Percentiles rank a stretch among this genome's conserved stretches.
phyloP scores from a whole-genome alignment of 2,888 invertebrate genomes.

The Plagiodera versicolora region DNA sequence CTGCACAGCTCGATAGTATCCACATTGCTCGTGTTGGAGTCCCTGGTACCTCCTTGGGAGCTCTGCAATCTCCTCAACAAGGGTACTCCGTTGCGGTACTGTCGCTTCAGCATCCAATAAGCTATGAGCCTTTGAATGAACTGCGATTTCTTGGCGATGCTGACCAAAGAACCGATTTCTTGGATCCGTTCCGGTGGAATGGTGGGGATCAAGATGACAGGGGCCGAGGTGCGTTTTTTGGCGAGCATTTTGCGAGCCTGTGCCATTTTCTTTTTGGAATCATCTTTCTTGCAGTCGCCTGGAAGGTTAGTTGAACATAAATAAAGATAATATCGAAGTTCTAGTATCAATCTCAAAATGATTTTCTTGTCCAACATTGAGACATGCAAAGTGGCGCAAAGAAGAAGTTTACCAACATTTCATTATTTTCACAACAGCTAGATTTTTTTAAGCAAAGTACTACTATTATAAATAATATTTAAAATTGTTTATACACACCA shows the following conservation, averaged over 20 bases:
- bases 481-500: slow-evolving; percentile 33
- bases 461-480: background rate
- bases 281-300: slow-evolving; percentile 58
- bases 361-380: too few relatives aligned
- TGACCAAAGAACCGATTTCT: slow-evolving; percentile 81
- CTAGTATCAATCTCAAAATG: too few relatives aligned
- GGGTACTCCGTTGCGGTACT: slow-evolving; percentile 94
- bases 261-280: slow-evolving; percentile 80
- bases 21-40: slow-evolving; percentile 49
- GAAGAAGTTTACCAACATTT: too few relatives aligned
- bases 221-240: slow-evolving; percentile 86
- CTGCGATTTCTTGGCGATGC: slow-evolving; percentile 72
- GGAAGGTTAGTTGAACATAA: too few relatives aligned
- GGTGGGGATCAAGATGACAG: slow-evolving; percentile 91
- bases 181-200: slow-evolving; percentile 86
- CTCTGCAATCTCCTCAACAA: slow-evolving; percentile 82
- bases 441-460: background rate
- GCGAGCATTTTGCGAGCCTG: slow-evolving; percentile 85
- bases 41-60: slow-evolving; percentile 48
- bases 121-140: slow-evolving; percentile 75
- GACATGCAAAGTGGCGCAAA: too few relatives aligned
- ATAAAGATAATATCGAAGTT: too few relatives aligned
- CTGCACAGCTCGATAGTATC: slow-evolving; percentile 77
- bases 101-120: slow-evolving; percentile 97
- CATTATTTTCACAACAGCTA: too few relatives aligned